Percentiles rank a stretch among this genome's conserved stretches.
phyloP scores from a whole-genome alignment of 2,888 invertebrate species.

The Rhingia rostrata region DNA sequence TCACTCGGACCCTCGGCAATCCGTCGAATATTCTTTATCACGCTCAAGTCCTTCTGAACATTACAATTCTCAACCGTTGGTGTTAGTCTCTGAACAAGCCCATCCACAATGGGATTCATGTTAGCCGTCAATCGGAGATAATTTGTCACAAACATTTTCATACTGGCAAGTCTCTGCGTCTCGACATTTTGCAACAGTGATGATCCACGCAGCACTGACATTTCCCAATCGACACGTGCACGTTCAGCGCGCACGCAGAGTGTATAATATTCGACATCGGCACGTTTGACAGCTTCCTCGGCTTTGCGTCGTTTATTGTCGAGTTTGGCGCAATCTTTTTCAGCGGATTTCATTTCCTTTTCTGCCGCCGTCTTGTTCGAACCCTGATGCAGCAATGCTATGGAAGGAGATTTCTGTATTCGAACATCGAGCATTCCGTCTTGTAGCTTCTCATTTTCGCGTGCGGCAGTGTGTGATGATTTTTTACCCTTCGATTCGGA shows the following conservation, averaged over 20 bases:
- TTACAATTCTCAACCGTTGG: slow-evolving; percentile 82
- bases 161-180: slow-evolving; percentile 92
- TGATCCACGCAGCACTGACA: slow-evolving; percentile 93
- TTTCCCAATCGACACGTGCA: slow-evolving; percentile 95
- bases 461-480: slow-evolving; percentile 92
- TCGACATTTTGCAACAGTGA: slow-evolving; percentile 94
- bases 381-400: slow-evolving; percentile 81
- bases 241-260: slow-evolving; percentile 95
- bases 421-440: slow-evolving; percentile 87
- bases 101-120: slow-evolving; percentile 90
- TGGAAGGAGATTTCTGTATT: slow-evolving; percentile 83
- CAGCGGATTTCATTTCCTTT: slow-evolving; percentile 84
- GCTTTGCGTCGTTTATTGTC: slow-evolving; percentile 95
- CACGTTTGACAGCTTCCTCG: slow-evolving; percentile 94
- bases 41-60: slow-evolving; percentile 82
- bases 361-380: slow-evolving; percentile 81
- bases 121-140: slow-evolving; percentile 87
- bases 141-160: slow-evolving; percentile 88
- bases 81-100: slow-evolving; percentile 83
- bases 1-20: slow-evolving; percentile 86
- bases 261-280: slow-evolving; percentile 96
- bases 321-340: slow-evolving; percentile 89
- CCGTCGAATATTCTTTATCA: slow-evolving; percentile 82
- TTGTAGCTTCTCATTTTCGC: slow-evolving; percentile 96
- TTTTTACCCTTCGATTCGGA: slow-evolving; percentile 95